These are phyloP conservation scores for Coturnix japonica DNA, from an alignment of 2,113 vertebrate genomes.

Conservation along the genomic window DNA sequence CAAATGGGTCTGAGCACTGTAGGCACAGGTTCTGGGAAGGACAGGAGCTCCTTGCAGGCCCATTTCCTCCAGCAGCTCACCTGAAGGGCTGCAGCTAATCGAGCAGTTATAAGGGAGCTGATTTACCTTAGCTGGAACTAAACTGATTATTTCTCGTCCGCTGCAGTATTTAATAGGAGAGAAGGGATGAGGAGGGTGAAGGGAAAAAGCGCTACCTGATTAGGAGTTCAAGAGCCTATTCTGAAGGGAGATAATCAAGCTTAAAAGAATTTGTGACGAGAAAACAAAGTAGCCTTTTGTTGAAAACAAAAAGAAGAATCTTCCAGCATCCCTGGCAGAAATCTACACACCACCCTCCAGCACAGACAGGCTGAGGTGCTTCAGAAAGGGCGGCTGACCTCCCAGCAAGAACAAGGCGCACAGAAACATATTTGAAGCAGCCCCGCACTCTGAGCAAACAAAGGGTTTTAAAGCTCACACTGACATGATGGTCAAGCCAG, in stretches of 20 bases:
- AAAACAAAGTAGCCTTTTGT: conserved; percentile 62
- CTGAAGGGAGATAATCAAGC: conserved; percentile 50
- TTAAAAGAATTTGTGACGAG: conserved; percentile 57
- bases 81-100: conserved; percentile 74
- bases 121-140: conserved; percentile 79
- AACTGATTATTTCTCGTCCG: conserved; percentile 74
- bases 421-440: conserved; percentile 50
- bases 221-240: conserved; percentile 64
- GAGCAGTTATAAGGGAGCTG: conserved; percentile 70
- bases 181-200: conserved; percentile 43
- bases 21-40: conserved; percentile 3
- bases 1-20: background rate
- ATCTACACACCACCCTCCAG: background rate
- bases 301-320: conserved; percentile 40
- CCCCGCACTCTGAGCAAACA: conserved; percentile 7
- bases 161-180: conserved; percentile 57
- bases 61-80: conserved; percentile 71
- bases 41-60: background rate
- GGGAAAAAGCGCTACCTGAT: conserved; percentile 49
- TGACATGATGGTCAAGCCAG: background rate
- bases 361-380: conserved; percentile 36
- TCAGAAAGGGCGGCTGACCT: conserved; percentile 36
- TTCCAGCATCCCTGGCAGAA: conserved; percentile 51
- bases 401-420: conserved; percentile 25
- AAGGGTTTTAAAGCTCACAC: conserved; percentile 43